These are phyloP conservation scores for Agrochola circellaris DNA, from an alignment of 2,888 invertebrate species.

Conservation along the genomic window DNA sequence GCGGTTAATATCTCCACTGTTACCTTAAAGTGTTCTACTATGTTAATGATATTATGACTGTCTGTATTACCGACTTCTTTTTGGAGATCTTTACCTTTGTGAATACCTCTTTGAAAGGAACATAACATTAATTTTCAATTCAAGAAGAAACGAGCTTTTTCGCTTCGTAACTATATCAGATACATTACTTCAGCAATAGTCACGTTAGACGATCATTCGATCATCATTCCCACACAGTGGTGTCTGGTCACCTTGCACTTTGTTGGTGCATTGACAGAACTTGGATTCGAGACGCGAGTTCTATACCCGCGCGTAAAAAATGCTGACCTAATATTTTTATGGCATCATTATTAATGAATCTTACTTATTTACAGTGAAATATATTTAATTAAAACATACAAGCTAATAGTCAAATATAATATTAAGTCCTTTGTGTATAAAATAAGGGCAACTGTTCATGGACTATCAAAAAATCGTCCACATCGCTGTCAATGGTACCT, in stretches of 20 bases:
- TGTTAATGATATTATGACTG: neutral
- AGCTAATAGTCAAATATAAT: no score
- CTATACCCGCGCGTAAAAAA: no score
- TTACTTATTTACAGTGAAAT: no score
- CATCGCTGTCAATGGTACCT: neutral
- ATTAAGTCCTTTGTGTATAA: no score
- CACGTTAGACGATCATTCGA: neutral
- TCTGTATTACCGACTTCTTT: no score
- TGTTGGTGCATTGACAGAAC: neutral
- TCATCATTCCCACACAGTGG: neutral
- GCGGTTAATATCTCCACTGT: neutral
- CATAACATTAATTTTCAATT: neutral
- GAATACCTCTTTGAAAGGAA: neutral
- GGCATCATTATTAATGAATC: no score
- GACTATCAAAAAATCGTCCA: neutral
- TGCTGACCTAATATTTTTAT: no score
- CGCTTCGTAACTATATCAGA: neutral
- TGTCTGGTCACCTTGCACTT: neutral
- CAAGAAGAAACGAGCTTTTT: neutral
- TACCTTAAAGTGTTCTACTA: neutral
- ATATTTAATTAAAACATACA: no score
- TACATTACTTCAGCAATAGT: neutral
- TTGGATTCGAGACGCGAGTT: neutral
- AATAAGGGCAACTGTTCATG: no score
- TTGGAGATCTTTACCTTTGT: neutral